phyloP scores from a whole-genome alignment of 2,797 vertebrate species.

The Poeciliopsis paucimaculata region DNA sequence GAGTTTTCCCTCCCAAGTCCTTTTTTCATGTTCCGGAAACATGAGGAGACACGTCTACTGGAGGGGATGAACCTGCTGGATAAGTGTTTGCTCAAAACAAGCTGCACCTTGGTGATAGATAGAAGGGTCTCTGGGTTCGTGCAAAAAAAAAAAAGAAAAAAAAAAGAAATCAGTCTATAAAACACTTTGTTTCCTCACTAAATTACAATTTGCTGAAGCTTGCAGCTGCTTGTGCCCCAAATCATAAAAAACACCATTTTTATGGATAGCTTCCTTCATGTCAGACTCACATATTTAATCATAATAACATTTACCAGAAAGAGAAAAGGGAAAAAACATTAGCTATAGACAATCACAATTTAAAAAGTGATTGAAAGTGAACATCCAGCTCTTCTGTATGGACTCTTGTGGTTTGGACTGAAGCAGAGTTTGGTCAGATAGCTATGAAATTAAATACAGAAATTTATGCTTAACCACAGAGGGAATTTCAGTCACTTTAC shows the following conservation, averaged over 20 bases:
- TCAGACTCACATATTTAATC: conserved; percentile 5
- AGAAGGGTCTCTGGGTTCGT: conserved; percentile 40
- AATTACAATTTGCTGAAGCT: conserved; percentile 5
- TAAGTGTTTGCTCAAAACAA: conserved; percentile 55
- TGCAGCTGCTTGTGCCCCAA: neutral
- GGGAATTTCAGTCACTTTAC: neutral
- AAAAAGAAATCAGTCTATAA: neutral
- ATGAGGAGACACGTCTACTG: conserved; percentile 66
- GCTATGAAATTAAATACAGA: neutral
- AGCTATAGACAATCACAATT: neutral
- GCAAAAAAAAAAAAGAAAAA: conserved; percentile 13
- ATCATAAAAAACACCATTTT: neutral
- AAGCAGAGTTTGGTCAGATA: neutral
- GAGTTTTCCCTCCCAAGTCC: conserved; percentile 59
- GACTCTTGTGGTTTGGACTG: neutral
- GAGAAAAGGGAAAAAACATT: neutral
- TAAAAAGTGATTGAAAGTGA: neutral
- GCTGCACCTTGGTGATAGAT: conserved; percentile 54
- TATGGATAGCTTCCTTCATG: neutral
- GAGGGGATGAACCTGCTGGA: conserved; percentile 30
- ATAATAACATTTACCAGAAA: neutral
- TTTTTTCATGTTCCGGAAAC: conserved; percentile 65
- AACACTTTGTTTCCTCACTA: neutral
- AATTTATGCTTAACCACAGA: neutral
- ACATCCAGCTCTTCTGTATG: neutral